These are phyloP conservation scores for Dolichomitus sp. DNA, from an alignment of 2,888 invertebrate species.

Conservation along the genomic window DNA sequence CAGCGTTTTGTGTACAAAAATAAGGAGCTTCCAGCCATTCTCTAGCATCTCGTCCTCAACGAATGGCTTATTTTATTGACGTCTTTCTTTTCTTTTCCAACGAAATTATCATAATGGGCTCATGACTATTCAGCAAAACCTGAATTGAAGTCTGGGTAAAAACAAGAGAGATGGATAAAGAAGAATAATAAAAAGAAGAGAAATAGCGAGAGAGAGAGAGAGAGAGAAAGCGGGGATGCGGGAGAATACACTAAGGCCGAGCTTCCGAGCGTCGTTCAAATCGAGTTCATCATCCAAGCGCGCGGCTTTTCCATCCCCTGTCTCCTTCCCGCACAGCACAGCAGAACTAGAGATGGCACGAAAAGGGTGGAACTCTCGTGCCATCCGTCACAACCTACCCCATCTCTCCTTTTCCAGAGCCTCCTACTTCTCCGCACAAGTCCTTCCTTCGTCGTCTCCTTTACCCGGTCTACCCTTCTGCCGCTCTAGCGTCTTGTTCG, in stretches of 20 bases:
- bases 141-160: slow-evolving; percentile 54
- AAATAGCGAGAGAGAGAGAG: slow-evolving; percentile 24
- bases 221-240: slow-evolving; percentile 7
- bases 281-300: slow-evolving; percentile 67
- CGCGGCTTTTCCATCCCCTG: slow-evolving; percentile 50
- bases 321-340: slow-evolving; percentile 37
- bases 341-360: slow-evolving; percentile 61
- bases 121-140: slow-evolving; percentile 68
- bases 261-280: slow-evolving; percentile 64
- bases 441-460: slow-evolving; percentile 30
- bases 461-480: slow-evolving; percentile 4
- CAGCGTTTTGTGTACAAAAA: slow-evolving; percentile 44
- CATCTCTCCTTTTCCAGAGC: slow-evolving; percentile 43
- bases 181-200: slow-evolving; percentile 31
- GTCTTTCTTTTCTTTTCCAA: slow-evolving; percentile 62
- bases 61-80: slow-evolving; percentile 63
- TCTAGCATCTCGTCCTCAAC: slow-evolving; percentile 11
- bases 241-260: slow-evolving; percentile 51
- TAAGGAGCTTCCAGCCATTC: slow-evolving; percentile 30
- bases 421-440: slow-evolving; percentile 37
- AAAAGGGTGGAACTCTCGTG: slow-evolving; percentile 69
- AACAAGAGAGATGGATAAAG: slow-evolving; percentile 25
- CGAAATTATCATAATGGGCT: slow-evolving; percentile 68
- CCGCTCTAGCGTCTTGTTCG: slow-evolving; percentile 38
- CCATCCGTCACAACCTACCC: slow-evolving; percentile 73